phyloP scores from a whole-genome alignment of 2,888 invertebrate species.

The Dorcus parallelipipedus region DNA sequence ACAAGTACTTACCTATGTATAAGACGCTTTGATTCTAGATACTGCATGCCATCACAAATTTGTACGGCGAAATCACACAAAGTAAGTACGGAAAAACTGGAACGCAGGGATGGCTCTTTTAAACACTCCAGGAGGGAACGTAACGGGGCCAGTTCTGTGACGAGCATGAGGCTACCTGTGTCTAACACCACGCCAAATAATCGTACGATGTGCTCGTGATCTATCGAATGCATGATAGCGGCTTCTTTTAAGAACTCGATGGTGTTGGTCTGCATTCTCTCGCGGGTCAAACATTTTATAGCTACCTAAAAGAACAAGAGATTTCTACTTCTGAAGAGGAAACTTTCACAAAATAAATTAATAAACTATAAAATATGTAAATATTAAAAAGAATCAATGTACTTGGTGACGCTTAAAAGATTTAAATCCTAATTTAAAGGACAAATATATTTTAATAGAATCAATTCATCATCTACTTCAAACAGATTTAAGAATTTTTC shows the following conservation, averaged over 20 bases:
- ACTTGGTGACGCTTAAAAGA: too few species aligned
- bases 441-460: too few species aligned
- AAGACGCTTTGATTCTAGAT: conserved; percentile 91
- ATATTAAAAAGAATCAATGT: background rate
- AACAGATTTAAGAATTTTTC: too few species aligned
- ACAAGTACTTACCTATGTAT: conserved; percentile 71
- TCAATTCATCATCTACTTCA: too few species aligned
- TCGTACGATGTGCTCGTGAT: conserved; percentile 95
- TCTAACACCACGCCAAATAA: conserved; percentile 96
- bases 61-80: conserved; percentile 94
- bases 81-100: conserved; percentile 88
- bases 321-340: too few species aligned
- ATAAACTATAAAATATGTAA: too few species aligned
- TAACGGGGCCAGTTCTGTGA: conserved; percentile 93
- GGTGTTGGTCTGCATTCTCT: conserved; percentile 93
- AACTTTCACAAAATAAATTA: background rate
- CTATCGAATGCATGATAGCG: conserved; percentile 96
- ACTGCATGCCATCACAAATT: conserved; percentile 97
- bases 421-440: too few species aligned
- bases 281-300: conserved; percentile 92
- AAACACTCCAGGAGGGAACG: conserved; percentile 93
- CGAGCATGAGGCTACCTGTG: conserved; percentile 62
- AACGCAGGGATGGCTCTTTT: conserved; percentile 84
- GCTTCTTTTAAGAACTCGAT: conserved; percentile 98
- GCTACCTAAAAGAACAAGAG: conserved; percentile 68